These are phyloP conservation scores for Anoplius nigerrimus DNA, from an alignment of 2,888 invertebrate genomes.

Conservation along the genomic window DNA sequence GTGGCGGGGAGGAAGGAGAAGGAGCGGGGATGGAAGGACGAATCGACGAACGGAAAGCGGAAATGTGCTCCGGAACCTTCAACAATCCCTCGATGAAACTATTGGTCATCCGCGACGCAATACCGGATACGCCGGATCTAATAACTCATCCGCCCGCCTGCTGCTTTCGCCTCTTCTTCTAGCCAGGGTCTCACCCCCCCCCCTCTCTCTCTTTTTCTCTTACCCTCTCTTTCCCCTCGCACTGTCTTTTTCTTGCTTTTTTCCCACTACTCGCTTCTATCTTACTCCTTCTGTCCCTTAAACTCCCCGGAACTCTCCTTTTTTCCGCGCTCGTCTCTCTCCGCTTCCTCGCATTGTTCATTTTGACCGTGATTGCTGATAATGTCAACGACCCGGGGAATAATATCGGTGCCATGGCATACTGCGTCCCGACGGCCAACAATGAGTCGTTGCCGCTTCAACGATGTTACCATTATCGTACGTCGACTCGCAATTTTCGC, in stretches of 20 bases:
- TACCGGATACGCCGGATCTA: conserved; percentile 74
- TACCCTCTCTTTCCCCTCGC: conserved; percentile 10
- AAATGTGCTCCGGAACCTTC: conserved; percentile 76
- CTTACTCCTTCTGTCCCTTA: conserved; percentile 11
- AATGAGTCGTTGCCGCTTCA: conserved; percentile 47
- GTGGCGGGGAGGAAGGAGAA: conserved; percentile 39
- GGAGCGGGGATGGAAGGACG: conserved; percentile 56
- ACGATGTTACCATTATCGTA: conserved; percentile 31
- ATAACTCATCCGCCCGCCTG: conserved; percentile 72
- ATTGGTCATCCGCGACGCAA: conserved; percentile 75
- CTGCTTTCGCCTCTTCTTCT: conserved; percentile 36
- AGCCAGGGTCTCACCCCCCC: too few relatives aligned
- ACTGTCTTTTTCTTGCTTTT: not conserved
- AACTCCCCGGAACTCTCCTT: not conserved
- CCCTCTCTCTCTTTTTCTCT: conserved; percentile 7
- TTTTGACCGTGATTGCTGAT: conserved; percentile 47
- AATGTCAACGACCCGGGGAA: conserved; percentile 42
- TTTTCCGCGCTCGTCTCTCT: conserved; percentile 5
- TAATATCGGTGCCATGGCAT: conserved; percentile 42
- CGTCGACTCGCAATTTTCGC: conserved; percentile 9
- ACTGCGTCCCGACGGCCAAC: conserved; percentile 39
- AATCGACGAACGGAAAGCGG: conserved; percentile 73
- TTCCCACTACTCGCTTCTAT: conserved; percentile 12
- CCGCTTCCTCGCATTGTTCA: conserved; percentile 49
- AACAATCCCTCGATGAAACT: conserved; percentile 76